Conservation (phyloP, 2,113 vertebrate genomes). For the Psilopogon haemacephalus region DNA sequence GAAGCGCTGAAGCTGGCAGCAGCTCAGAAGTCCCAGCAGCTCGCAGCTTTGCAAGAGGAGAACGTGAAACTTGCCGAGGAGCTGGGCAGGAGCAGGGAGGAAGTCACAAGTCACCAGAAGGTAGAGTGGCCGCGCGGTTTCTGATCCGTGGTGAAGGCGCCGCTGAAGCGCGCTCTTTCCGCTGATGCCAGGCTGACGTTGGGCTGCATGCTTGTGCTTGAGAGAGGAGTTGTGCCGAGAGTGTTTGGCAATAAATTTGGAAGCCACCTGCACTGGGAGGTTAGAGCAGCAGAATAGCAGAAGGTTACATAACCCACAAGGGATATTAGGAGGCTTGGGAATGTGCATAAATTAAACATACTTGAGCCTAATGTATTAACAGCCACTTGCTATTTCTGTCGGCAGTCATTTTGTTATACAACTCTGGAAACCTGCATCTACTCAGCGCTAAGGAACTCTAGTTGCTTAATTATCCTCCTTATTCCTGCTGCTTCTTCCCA, state of each 20-base stretch:
- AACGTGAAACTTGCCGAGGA: conserved; percentile 86
- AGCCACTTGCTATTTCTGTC: neutral
- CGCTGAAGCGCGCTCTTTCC: neutral
- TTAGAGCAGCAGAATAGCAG: neutral
- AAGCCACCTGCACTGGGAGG: conserved; percentile 31
- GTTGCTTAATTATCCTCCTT: neutral
- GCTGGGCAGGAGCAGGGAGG: conserved; percentile 80
- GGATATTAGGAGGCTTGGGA: neutral
- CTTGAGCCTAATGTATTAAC: neutral
- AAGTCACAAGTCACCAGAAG: conserved; percentile 82
- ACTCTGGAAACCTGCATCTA: neutral
- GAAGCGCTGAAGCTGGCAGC: conserved; percentile 85
- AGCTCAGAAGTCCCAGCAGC: conserved; percentile 81
- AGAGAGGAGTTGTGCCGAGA: neutral
- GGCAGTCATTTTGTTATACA: neutral
- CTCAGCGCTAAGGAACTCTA: neutral
- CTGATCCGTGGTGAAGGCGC: neutral
- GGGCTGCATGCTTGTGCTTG: neutral
- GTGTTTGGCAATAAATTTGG: neutral
- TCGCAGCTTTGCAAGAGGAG: conserved; percentile 85
- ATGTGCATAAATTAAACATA: neutral
- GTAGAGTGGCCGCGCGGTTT: conserved; percentile 65
- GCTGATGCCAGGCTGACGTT: neutral
- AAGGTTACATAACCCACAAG: neutral
- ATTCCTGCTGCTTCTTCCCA: neutral